Percentiles rank a stretch among this genome's conserved stretches.
phyloP scores from a whole-genome alignment of 2,113 vertebrate species.

The Ceuthmochares aereus region DNA sequence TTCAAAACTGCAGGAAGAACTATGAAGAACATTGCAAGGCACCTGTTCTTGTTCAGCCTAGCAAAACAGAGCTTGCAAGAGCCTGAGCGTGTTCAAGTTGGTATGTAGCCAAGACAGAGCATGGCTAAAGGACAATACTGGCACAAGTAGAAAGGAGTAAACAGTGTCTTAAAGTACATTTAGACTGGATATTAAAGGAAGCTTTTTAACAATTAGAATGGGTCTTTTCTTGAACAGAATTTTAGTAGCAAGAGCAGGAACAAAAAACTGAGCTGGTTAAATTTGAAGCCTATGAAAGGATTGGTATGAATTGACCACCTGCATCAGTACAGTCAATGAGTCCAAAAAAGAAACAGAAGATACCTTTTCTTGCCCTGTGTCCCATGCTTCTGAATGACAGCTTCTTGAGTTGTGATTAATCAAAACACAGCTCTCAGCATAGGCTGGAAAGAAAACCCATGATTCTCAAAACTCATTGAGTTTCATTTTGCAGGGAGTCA shows the following conservation, averaged over 20 bases:
- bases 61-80: not conserved
- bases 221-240: slow-evolving; percentile 29
- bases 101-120: slow-evolving; percentile 20
- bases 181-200: slow-evolving; percentile 47
- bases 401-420: slow-evolving; percentile 29
- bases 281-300: slow-evolving; percentile 19
- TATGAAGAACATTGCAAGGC: not conserved
- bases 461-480: not conserved
- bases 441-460: not conserved
- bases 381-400: not conserved
- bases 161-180: slow-evolving; percentile 7
- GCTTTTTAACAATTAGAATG: slow-evolving; percentile 33
- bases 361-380: not conserved
- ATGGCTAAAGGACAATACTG: slow-evolving; percentile 48
- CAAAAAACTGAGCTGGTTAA: not conserved
- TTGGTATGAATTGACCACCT: slow-evolving; percentile 21
- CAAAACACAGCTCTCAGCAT: not conserved
- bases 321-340: not conserved
- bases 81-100: not conserved
- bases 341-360: slow-evolving; percentile 18
- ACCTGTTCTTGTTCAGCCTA: slow-evolving; percentile 32
- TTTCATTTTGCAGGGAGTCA: not conserved
- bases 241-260: not conserved
- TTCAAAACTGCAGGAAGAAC: not conserved
- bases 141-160: slow-evolving; percentile 48